Percentiles rank a stretch among this genome's conserved stretches.
Evolutionary conservation across 2,797 vertebrate genomes (phyloP).

Genomic region (Ctenochaetus hawaiiensis): DNA sequence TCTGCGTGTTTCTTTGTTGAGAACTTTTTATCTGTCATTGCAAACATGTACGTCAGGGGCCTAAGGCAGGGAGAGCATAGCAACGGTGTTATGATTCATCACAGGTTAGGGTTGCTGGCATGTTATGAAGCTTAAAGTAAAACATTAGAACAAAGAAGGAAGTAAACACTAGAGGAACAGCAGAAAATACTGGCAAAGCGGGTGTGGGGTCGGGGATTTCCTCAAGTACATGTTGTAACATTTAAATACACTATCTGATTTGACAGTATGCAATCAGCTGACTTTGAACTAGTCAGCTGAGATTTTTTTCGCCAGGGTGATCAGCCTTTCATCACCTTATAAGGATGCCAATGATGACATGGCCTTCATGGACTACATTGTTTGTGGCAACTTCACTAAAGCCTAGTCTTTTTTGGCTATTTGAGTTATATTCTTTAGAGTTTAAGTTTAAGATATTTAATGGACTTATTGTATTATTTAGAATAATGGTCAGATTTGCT

Average conservation of each 20-base stretch:
- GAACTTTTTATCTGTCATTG: not conserved
- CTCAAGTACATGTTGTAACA: not conserved
- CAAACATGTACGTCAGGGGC: not conserved
- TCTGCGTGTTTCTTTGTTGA: too few relatives aligned
- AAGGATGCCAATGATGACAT: not conserved
- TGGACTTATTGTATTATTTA: too few relatives aligned
- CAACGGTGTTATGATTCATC: not conserved
- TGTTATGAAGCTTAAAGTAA: not conserved
- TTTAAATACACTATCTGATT: not conserved
- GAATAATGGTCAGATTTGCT: not conserved
- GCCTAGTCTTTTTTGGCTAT: too few relatives aligned
- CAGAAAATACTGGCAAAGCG: slow-evolving; percentile 5
- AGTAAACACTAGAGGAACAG: slow-evolving; percentile 14
- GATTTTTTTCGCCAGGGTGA: not conserved
- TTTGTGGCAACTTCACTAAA: not conserved
- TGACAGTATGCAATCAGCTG: not conserved
- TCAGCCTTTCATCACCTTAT: not conserved
- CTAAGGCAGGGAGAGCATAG: not conserved
- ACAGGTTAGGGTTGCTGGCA: too few relatives aligned
- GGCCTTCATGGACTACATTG: rapidly evolving
- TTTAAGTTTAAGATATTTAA: not conserved
- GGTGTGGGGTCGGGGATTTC: slow-evolving; percentile 25
- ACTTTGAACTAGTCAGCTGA: not conserved
- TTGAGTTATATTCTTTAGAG: not conserved
- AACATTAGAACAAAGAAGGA: slow-evolving; percentile 17